phyloP scores from a whole-genome alignment of 2,113 vertebrate genomes.

The Limnothrissa miodon region DNA sequence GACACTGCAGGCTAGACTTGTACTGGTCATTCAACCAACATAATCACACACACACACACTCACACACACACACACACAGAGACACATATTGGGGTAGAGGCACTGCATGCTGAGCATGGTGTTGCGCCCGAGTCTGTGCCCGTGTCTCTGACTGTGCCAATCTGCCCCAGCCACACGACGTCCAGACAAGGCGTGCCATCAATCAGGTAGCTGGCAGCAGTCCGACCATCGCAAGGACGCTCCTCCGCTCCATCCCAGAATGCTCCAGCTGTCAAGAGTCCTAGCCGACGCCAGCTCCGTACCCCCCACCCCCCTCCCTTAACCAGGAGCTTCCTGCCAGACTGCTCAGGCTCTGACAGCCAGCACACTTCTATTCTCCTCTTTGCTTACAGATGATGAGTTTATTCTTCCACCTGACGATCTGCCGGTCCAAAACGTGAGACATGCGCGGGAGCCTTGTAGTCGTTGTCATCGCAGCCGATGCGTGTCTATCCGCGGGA shows the following conservation, averaged over 20 bases:
- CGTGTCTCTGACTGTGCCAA: conserved; percentile 29
- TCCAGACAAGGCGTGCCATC: conserved; percentile 33
- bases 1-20: not conserved
- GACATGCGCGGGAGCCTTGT: not conserved
- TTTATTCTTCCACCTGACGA: not conserved
- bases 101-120: not conserved
- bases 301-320: not conserved
- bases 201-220: conserved; percentile 38
- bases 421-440: not conserved
- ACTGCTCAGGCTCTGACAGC: not conserved
- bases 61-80: conserved; percentile 1
- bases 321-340: not conserved
- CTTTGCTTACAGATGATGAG: conserved; percentile 8
- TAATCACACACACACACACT: not conserved
- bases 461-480: not conserved
- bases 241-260: not conserved
- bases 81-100: not conserved
- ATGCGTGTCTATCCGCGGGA: not conserved
- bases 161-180: conserved; percentile 16
- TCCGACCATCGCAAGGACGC: conserved; percentile 10
- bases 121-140: not conserved
- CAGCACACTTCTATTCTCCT: not conserved
- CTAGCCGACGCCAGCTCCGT: conserved; percentile 19
- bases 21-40: not conserved
- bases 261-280: conserved; percentile 26